These are phyloP conservation scores for mouse (Mus musculus) DNA, from an alignment of 2,113 vertebrate genomes.

Conservation along the genomic window DNA sequence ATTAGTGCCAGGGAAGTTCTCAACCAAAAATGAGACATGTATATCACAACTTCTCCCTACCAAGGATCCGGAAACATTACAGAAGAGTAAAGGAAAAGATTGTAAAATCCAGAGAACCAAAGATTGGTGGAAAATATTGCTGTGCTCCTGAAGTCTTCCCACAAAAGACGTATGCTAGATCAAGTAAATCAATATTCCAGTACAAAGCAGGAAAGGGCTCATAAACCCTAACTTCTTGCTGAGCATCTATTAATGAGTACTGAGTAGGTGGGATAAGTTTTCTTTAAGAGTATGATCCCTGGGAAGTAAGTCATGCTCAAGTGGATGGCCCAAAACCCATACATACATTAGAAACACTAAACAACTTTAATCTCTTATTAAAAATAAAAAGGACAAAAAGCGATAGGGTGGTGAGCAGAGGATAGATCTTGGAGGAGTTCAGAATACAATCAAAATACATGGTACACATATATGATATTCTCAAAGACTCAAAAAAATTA, in stretches of 20 bases:
- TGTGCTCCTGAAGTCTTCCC: background rate
- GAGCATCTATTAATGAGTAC: background rate
- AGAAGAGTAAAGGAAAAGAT: background rate
- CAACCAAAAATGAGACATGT: background rate
- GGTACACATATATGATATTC: background rate
- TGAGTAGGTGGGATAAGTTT: background rate
- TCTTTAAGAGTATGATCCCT: background rate
- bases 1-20: background rate
- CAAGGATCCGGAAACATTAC: background rate
- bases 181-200: background rate
- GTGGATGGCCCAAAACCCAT: background rate
- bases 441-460: background rate
- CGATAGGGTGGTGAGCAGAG: background rate
- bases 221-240: background rate
- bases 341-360: background rate
- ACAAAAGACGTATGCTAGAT: background rate
- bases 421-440: background rate
- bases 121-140: background rate
- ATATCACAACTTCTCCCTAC: background rate
- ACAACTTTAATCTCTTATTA: background rate
- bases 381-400: background rate
- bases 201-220: fast-evolving
- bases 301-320: background rate
- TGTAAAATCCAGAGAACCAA: background rate
- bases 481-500: background rate